A percentile compares a stretch with the other conserved stretches of the same genome.
These are phyloP conservation scores for Aphis craccivora DNA, from an alignment of 1,140 invertebrate genomes.

Conservation along the genomic window DNA sequence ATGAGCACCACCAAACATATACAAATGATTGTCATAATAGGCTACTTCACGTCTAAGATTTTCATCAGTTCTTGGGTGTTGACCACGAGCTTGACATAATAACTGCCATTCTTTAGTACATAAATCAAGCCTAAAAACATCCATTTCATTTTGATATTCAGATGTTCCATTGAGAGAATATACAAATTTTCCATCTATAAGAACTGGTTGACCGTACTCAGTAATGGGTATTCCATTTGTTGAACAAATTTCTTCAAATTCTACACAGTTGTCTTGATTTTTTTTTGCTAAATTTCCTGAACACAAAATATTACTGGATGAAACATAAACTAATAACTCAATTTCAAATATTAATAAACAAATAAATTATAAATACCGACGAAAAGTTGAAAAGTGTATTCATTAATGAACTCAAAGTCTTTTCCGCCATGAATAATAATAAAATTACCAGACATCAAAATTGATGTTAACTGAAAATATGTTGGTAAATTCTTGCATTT, in stretches of 20 bases:
- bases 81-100: neutral
- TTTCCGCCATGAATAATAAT: neutral
- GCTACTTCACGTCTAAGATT: conserved; percentile 20
- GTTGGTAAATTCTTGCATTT: neutral
- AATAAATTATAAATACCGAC: neutral
- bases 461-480: neutral
- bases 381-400: neutral
- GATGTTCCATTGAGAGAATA: conserved; percentile 15
- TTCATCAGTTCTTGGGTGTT: neutral
- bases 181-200: neutral
- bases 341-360: neutral
- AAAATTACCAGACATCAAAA: conserved; percentile 19
- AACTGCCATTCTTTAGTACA: conserved; percentile 15
- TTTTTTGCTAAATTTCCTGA: neutral
- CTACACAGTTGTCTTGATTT: neutral
- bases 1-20: neutral
- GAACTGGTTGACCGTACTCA: conserved; percentile 10
- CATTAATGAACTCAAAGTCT: neutral
- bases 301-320: neutral
- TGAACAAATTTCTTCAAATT: conserved; percentile 22
- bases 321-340: neutral
- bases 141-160: neutral
- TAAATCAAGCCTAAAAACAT: conserved; percentile 39
- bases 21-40: neutral
- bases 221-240: neutral